A percentile compares a stretch with the other conserved stretches of the same genome.
phyloP scores from a whole-genome alignment of 2,888 invertebrate species.

The Cryptops parisi region DNA sequence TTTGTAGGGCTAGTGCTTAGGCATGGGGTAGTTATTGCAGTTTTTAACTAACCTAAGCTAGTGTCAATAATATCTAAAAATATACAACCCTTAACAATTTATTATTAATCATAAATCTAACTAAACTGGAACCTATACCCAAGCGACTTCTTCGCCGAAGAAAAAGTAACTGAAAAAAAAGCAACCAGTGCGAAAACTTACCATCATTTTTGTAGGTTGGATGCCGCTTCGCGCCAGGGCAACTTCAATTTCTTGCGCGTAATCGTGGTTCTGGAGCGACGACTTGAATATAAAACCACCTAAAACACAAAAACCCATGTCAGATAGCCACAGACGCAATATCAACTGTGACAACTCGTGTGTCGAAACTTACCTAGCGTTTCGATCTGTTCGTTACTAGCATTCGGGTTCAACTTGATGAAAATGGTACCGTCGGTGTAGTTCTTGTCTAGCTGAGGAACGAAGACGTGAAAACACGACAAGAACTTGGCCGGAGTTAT shows the following conservation, averaged over 20 bases:
- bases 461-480: conserved; percentile 9
- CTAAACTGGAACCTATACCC: too few species aligned
- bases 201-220: background rate
- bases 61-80: too few species aligned
- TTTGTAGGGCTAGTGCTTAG: too few species aligned
- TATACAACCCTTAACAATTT: too few species aligned
- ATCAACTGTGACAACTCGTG: too few species aligned
- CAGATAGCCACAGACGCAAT: too few species aligned
- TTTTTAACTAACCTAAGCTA: too few species aligned
- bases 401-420: background rate
- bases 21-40: too few species aligned
- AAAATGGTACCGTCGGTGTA: background rate
- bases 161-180: too few species aligned
- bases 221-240: conserved; percentile 25
- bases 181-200: conserved; percentile 16
- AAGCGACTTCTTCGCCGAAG: too few species aligned
- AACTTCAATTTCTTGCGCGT: conserved; percentile 21
- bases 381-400: background rate
- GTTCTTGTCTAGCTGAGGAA: background rate
- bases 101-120: too few species aligned
- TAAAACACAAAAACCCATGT: too few species aligned
- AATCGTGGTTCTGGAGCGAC: conserved; percentile 22
- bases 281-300: conserved; percentile 25
- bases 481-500: conserved; percentile 9
- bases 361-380: background rate